Conservation (phyloP, 1,140 invertebrate genomes). For the Neoseiulus cucumeris region DNA sequence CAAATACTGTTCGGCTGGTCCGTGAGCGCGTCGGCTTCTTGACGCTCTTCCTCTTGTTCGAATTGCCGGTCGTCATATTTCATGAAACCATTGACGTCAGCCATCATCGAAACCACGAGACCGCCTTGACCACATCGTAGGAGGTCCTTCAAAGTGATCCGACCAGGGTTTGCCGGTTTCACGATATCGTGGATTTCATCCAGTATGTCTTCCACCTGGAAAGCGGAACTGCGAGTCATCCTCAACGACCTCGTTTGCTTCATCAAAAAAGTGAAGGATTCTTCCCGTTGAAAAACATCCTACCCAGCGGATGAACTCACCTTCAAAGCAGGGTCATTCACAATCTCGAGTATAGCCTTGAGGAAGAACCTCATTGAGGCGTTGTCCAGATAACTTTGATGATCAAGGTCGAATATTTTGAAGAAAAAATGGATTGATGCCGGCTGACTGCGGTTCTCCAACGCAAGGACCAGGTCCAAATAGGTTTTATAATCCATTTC, state of each 20-base stretch:
- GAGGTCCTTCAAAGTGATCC: slow-evolving; percentile 72
- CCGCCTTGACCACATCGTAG: slow-evolving; percentile 59
- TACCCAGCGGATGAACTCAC: neutral
- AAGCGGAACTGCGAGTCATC: neutral
- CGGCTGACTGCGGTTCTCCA: slow-evolving; percentile 77
- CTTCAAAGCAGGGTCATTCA: slow-evolving; percentile 24
- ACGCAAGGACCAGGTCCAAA: slow-evolving; percentile 74
- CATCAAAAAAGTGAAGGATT: too few relatives aligned
- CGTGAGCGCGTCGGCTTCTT: neutral
- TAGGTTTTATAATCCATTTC: slow-evolving; percentile 76
- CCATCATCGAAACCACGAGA: slow-evolving; percentile 76
- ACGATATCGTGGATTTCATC: slow-evolving; percentile 98
- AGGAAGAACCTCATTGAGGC: slow-evolving; percentile 87
- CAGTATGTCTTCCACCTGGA: slow-evolving; percentile 54
- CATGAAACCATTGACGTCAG: slow-evolving; percentile 91
- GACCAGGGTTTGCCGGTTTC: slow-evolving; percentile 55
- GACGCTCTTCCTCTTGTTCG: neutral
- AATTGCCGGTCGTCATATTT: slow-evolving; percentile 75
- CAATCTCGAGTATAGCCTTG: slow-evolving; percentile 30
- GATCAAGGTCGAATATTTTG: slow-evolving; percentile 70
- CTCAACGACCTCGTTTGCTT: too few relatives aligned
- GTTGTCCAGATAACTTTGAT: slow-evolving; percentile 62
- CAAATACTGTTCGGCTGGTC: slow-evolving; percentile 7
- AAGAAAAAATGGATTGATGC: slow-evolving; percentile 80
- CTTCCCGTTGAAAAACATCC: too few relatives aligned